Conservation (phyloP, 2,113 vertebrate species). For the Oncorhynchus gorbuscha region DNA sequence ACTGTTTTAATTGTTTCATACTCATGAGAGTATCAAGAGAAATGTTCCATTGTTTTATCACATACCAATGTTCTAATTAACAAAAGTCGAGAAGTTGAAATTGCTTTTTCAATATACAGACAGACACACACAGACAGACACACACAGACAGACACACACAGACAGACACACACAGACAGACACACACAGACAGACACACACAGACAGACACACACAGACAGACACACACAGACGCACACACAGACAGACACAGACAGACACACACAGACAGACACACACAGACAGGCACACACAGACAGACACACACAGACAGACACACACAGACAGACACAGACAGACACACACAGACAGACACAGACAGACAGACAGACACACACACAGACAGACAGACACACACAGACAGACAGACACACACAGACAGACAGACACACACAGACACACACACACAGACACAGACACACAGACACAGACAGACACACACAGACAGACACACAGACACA, state of each 20-base stretch:
- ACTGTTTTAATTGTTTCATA: slow-evolving; percentile 73
- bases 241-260: no score
- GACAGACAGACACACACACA: no score
- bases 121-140: background rate
- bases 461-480: no score
- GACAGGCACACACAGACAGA: slow-evolving; percentile 54
- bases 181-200: slow-evolving; percentile 61
- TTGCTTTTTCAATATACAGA: slow-evolving; percentile 51
- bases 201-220: slow-evolving; percentile 24
- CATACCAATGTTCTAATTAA: slow-evolving; percentile 65
- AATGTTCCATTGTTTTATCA: slow-evolving; percentile 61
- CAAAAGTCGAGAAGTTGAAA: slow-evolving; percentile 45
- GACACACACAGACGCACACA: no score
- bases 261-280: slow-evolving; percentile 45
- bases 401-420: no score
- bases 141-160: slow-evolving; percentile 61
- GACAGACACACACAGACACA: no score
- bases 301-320: slow-evolving; percentile 51
- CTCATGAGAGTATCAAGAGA: slow-evolving; percentile 58
- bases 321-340: no score
- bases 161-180: slow-evolving; percentile 61
- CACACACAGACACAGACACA: no score
- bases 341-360: no score
- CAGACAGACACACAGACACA: background rate
- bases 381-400: no score